Base-by-base conservation (phyloP, 2,888 invertebrate species). In the Himalopsyche japonica region DNA sequence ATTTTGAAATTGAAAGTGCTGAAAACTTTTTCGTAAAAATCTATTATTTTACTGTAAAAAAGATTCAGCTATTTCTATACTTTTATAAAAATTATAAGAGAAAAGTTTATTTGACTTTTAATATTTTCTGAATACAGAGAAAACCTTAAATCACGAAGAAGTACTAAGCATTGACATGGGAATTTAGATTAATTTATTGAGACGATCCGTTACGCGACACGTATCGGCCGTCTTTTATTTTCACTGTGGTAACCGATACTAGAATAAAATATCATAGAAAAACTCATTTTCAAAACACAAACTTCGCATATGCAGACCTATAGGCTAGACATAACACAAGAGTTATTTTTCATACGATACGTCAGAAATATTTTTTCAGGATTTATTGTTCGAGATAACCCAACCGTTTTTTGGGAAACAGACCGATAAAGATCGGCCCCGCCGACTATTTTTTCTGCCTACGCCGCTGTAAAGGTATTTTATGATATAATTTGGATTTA, bases 311-410 rank as follows among this genome's bases (percentile, higher is more conserved):
- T 57, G 57, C 57, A 57, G 57, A 57, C 57, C 57, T 20, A 57
- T 20, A 57, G 57, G 57, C 83, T 80, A 83, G 80, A 85, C 85
- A 83, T 49, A 47, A 64, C 83, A 57, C 82, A 79, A 78, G 30
- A 78, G 83, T 85, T 82, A 85, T 86, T 86, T 86, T 86, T 86
- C 86, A 86, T 85, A 84, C 83, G 80, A 84, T 82, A 82, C 79
- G 86, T 84, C 84, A 84, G 81, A 83, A 83, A 81, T 84, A 82
- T 83, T 86, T 86, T 86, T 85, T 81, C 79, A 81, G 81, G 85
- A 86, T 86, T 86, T 86, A 86, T 86, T 64, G 85, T 76, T 57
- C 48, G 78, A 85, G 86, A 86, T 86, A 86, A 84, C 80, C 83
- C 49, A 70, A 64, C 83, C 34, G 77, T 57, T 86, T 86, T 86